phyloP scores from a whole-genome alignment of 2,797 vertebrate species.

The Hypotaenidia philippensis region DNA sequence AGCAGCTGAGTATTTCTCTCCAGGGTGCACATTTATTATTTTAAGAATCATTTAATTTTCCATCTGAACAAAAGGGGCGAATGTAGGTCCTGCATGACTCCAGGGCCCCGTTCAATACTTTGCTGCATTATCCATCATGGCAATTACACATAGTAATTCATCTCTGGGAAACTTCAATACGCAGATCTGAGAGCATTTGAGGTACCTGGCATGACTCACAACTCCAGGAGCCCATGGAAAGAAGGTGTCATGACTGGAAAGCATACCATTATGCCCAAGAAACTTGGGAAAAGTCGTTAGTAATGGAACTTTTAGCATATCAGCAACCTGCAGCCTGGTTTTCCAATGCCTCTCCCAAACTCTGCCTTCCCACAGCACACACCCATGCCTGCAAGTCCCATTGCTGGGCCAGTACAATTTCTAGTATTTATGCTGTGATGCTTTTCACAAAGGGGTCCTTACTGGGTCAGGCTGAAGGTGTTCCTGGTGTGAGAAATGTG shows the following conservation, averaged over 20 bases:
- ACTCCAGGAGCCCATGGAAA: background rate
- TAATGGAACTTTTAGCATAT: background rate
- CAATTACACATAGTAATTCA: slow-evolving; percentile 47
- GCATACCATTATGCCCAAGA: background rate
- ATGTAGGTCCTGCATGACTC: slow-evolving; percentile 67
- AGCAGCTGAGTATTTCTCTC: slow-evolving; percentile 69
- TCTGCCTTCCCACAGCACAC: background rate
- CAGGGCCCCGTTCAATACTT: slow-evolving; percentile 48
- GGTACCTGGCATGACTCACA: background rate
- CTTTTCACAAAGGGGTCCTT: rapidly evolving
- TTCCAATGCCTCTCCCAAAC: background rate
- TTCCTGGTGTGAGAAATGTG: background rate
- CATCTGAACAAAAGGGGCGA: slow-evolving; percentile 50
- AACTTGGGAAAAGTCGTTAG: background rate
- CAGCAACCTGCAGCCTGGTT: background rate
- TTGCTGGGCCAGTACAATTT: background rate
- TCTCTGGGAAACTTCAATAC: slow-evolving; percentile 15
- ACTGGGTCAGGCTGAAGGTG: background rate
- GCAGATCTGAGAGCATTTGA: background rate
- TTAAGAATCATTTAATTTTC: slow-evolving; percentile 76
- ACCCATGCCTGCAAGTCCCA: background rate
- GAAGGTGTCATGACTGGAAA: background rate
- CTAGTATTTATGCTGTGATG: background rate
- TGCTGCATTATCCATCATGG: slow-evolving; percentile 20
- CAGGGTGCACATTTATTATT: slow-evolving; percentile 73